Evolutionary conservation across 1,140 invertebrate species (phyloP).

Genomic region (Nebria ingens): DNA sequence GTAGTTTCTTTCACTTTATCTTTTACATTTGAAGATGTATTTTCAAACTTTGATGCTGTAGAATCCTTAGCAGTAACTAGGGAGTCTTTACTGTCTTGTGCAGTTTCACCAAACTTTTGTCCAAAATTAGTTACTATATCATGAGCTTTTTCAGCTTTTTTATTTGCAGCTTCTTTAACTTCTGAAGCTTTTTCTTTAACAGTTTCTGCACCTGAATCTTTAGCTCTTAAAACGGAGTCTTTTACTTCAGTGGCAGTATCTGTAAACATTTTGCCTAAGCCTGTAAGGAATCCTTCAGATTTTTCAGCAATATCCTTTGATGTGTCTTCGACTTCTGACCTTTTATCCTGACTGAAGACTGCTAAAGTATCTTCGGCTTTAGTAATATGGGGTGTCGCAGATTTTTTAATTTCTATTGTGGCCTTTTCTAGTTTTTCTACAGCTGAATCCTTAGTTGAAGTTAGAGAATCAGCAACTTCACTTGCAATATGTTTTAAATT

Average conservation of each 20-base stretch:
- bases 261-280: neutral
- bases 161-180: neutral
- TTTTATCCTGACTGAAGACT: neutral
- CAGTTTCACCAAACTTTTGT: neutral
- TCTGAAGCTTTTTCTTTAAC: neutral
- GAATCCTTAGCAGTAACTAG: neutral
- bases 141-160: neutral
- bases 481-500: too few species aligned
- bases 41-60: conserved; percentile 1
- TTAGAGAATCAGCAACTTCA: too few species aligned
- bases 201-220: conserved; percentile 10
- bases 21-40: neutral
- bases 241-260: neutral
- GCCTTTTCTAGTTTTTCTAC: too few species aligned
- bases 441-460: too few species aligned
- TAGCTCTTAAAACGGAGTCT: neutral
- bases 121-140: neutral
- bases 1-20: neutral
- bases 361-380: neutral
- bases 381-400: too few species aligned
- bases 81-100: neutral
- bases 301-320: neutral
- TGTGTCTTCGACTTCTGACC: neutral
- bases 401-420: too few species aligned
- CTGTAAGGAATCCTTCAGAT: neutral